These are phyloP conservation scores for Neoniphon sammara DNA, from an alignment of 2,797 vertebrate species.

Conservation along the genomic window DNA sequence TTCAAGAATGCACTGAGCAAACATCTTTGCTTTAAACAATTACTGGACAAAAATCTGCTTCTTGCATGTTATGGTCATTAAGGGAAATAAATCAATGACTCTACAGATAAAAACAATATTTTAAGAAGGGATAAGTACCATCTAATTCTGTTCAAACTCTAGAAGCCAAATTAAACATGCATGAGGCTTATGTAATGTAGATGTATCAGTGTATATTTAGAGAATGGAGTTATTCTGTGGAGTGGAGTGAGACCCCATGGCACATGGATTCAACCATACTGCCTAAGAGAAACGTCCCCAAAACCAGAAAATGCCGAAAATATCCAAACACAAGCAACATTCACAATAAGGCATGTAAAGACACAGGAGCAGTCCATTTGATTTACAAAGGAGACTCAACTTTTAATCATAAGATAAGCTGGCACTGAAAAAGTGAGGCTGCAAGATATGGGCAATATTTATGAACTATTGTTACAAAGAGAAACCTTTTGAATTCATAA, in stretches of 20 bases:
- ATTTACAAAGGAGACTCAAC: slow-evolving; percentile 9
- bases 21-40: neutral
- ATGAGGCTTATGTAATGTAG: too few species aligned
- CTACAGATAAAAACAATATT: too few species aligned
- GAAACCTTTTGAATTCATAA: neutral
- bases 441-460: neutral
- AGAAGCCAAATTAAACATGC: too few species aligned
- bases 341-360: slow-evolving; percentile 7
- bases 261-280: too few species aligned
- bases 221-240: too few species aligned
- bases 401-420: slow-evolving; percentile 24
- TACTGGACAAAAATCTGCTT: slow-evolving; percentile 1
- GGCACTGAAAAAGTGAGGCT: slow-evolving; percentile 15
- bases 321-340: too few species aligned
- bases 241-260: too few species aligned
- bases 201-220: too few species aligned
- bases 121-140: too few species aligned
- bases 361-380: slow-evolving; percentile 10
- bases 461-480: neutral
- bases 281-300: too few species aligned
- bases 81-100: neutral
- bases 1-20: neutral
- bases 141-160: too few species aligned
- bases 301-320: too few species aligned
- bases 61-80: neutral